These are phyloP conservation scores for Synodontis membranacea DNA, from an alignment of 2,113 vertebrate genomes.

Conservation along the genomic window DNA sequence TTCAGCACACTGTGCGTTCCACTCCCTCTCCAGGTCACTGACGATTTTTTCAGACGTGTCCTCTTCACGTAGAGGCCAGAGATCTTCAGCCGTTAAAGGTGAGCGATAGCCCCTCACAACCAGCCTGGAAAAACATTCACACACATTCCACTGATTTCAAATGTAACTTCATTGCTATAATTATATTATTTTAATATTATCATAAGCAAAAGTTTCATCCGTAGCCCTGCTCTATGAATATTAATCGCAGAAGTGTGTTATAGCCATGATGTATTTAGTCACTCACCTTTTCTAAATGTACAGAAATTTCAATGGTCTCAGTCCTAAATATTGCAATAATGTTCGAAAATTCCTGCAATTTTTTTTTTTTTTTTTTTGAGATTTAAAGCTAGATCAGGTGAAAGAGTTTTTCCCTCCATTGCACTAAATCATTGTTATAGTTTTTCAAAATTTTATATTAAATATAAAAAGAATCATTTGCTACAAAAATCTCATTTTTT, in stretches of 20 bases:
- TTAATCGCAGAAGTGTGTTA: background rate
- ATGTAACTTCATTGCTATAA: too few species aligned
- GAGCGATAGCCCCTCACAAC: slow-evolving; percentile 73
- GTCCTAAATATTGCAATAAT: background rate
- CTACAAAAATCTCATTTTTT: background rate
- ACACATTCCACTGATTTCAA: background rate
- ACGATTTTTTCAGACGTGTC: slow-evolving; percentile 79
- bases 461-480: too few species aligned
- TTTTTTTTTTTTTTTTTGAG: too few species aligned
- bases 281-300: background rate
- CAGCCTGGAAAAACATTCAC: slow-evolving; percentile 67
- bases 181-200: too few species aligned
- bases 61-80: slow-evolving; percentile 78
- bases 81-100: slow-evolving; percentile 70
- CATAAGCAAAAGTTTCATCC: background rate
- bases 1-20: slow-evolving; percentile 61
- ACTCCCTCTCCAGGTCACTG: slow-evolving; percentile 72
- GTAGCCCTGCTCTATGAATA: background rate
- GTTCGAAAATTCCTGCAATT: background rate
- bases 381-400: background rate
- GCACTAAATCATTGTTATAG: background rate
- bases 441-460: too few species aligned
- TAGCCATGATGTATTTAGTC: background rate
- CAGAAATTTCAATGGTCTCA: background rate
- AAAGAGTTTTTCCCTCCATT: background rate